Percentiles rank a stretch among this genome's conserved stretches.
phyloP scores from a whole-genome alignment of 2,888 invertebrate species.

The Andrena haemorrhoa region DNA sequence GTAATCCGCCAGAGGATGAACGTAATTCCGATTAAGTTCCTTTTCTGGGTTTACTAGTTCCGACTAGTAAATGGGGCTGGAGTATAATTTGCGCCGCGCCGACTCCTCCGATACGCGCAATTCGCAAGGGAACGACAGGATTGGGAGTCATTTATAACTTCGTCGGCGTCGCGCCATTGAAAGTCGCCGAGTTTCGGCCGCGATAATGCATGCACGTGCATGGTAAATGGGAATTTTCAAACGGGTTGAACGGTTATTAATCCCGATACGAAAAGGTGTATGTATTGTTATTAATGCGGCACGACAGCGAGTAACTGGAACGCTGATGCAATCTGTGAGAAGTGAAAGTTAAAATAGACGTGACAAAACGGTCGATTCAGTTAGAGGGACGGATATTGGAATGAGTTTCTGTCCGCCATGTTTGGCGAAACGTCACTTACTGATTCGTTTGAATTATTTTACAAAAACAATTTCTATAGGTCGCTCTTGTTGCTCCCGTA shows the following conservation, averaged over 20 bases:
- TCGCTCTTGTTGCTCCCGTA: too few species aligned
- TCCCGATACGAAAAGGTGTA: neutral
- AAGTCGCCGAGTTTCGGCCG: conserved; percentile 40
- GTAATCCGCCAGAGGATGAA: conserved; percentile 39
- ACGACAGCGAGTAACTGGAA: neutral
- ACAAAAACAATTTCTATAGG: too few species aligned
- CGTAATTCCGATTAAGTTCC: conserved; percentile 43
- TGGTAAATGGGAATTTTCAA: conserved; percentile 31
- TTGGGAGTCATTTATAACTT: conserved; percentile 42
- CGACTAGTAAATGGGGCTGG: conserved; percentile 38
- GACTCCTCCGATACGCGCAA: conserved; percentile 30
- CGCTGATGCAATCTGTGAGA: conserved; percentile 13
- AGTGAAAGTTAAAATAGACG: too few species aligned
- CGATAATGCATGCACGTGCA: conserved; percentile 40
- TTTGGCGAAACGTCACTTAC: too few species aligned
- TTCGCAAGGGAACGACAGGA: conserved; percentile 44
- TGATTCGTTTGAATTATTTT: too few species aligned
- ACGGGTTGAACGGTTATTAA: conserved; percentile 14
- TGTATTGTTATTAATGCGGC: conserved; percentile 32
- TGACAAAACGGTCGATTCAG: too few species aligned
- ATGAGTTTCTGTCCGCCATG: too few species aligned
- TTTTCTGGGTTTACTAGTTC: too few species aligned
- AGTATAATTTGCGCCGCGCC: conserved; percentile 47
- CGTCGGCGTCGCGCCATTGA: conserved; percentile 47
- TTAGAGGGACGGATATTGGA: too few species aligned